A percentile compares a stretch with the other conserved stretches of the same genome.
Conservation (phyloP, 2,113 vertebrate species). For the Psephotus haematonotus region DNA sequence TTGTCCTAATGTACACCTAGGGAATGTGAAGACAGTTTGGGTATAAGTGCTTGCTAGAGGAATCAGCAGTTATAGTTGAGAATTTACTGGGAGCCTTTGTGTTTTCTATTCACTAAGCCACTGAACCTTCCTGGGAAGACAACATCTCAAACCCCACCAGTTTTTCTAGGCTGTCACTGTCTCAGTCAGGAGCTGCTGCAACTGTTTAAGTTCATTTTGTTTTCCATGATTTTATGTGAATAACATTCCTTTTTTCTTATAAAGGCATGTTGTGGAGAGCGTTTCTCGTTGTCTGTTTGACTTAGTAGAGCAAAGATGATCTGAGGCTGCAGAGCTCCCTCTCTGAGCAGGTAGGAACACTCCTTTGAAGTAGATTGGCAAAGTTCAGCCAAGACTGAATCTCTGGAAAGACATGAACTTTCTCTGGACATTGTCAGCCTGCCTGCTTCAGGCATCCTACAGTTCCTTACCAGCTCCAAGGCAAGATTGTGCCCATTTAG, state of each 20-base stretch:
- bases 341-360: background rate
- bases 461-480: background rate
- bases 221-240: background rate
- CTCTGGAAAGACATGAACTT: background rate
- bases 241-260: background rate
- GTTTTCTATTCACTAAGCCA: background rate
- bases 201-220: background rate
- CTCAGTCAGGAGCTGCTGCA: background rate
- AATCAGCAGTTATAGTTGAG: background rate
- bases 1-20: background rate
- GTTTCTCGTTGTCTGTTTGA: background rate
- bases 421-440: background rate
- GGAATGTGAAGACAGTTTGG: background rate
- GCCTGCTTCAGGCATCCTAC: background rate
- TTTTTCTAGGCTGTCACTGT: background rate
- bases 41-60: background rate
- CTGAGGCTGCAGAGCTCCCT: background rate
- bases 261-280: background rate
- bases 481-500: background rate
- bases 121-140: background rate
- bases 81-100: background rate
- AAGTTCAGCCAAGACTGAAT: background rate
- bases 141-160: fast-evolving
- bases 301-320: background rate
- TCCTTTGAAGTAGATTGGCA: background rate